Percentiles rank a stretch among this genome's conserved stretches.
These are phyloP conservation scores for Agrochola litura DNA, from an alignment of 2,888 invertebrate species.

Conservation along the genomic window DNA sequence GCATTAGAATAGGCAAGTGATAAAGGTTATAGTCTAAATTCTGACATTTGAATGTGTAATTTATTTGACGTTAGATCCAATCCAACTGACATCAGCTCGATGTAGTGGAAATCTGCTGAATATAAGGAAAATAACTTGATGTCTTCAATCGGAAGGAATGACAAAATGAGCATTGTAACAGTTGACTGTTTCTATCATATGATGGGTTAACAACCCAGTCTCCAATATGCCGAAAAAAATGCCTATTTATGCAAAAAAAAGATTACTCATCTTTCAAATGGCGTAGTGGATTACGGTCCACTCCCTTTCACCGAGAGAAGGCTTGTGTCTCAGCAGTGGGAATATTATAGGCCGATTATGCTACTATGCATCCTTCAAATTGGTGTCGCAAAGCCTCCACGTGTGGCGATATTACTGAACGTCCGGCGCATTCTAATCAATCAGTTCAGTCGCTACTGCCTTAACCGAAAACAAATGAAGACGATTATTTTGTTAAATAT, in stretches of 20 bases:
- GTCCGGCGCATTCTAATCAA: neutral
- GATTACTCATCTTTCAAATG: neutral
- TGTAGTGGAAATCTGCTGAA: neutral
- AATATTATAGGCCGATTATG: too few relatives aligned
- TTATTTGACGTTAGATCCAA: neutral
- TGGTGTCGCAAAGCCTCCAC: neutral
- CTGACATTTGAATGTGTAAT: neutral
- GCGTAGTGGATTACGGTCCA: too few relatives aligned
- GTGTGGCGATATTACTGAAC: too few relatives aligned
- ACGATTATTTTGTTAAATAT: neutral
- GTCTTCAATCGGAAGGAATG: neutral
- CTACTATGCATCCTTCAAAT: neutral
- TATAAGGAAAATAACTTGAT: neutral
- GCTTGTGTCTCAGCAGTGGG: too few relatives aligned
- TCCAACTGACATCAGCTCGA: neutral
- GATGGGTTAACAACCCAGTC: neutral
- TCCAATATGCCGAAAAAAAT: neutral
- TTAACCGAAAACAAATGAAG: neutral
- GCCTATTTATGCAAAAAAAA: neutral
- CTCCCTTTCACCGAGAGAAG: too few relatives aligned
- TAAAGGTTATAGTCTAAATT: slow-evolving; percentile 7
- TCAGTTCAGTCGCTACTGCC: neutral
- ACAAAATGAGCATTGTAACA: neutral
- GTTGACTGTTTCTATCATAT: neutral
- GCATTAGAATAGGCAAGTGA: slow-evolving; percentile 1